phyloP scores from a whole-genome alignment of 2,888 invertebrate species.

The Maniola hyperantus region DNA sequence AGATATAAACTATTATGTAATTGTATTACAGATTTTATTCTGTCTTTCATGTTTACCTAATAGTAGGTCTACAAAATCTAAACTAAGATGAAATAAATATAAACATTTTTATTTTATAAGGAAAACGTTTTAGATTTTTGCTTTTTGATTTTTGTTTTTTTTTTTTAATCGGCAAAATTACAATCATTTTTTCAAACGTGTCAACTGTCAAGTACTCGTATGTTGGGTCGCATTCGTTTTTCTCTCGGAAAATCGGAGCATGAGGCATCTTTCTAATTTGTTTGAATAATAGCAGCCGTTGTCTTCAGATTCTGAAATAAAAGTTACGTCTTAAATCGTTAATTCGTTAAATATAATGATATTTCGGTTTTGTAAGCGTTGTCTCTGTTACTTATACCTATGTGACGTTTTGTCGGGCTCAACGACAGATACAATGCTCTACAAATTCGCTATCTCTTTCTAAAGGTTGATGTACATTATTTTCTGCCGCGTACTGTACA shows the following conservation, averaged over 20 bases:
- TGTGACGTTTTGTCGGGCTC: too few relatives aligned
- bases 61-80: not conserved
- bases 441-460: too few relatives aligned
- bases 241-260: constrained; percentile 69
- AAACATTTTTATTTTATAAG: not conserved
- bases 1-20: not conserved
- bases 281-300: constrained; percentile 76
- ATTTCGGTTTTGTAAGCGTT: too few relatives aligned
- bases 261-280: constrained; percentile 71
- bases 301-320: constrained; percentile 70
- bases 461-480: too few relatives aligned
- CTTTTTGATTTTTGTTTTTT: too few relatives aligned
- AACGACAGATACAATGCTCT: too few relatives aligned
- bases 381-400: too few relatives aligned
- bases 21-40: not conserved
- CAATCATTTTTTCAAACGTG: not conserved
- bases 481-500: too few relatives aligned
- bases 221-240: constrained; percentile 40
- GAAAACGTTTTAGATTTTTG: not conserved
- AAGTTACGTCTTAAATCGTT: too few relatives aligned
- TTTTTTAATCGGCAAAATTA: not conserved
- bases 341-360: too few relatives aligned
- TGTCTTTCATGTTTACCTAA: not conserved
- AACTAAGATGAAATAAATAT: not conserved
- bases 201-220: not conserved